These are phyloP conservation scores for Camponotus vicinus DNA, from an alignment of 1,140 invertebrate species.

Conservation along the genomic window DNA sequence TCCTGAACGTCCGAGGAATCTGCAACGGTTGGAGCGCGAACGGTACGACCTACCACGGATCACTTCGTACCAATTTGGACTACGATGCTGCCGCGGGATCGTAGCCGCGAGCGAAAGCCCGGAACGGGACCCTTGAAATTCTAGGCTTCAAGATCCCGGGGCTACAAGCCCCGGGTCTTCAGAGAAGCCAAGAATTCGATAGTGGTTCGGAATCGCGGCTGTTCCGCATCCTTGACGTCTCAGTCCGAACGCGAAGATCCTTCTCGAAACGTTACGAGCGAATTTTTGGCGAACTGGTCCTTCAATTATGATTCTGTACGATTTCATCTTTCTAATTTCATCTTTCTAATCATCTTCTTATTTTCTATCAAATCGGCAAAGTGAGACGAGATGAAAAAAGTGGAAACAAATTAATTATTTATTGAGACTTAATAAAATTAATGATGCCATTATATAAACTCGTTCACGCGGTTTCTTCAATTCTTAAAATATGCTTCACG, in stretches of 20 bases:
- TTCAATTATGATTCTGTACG: slow-evolving; percentile 18
- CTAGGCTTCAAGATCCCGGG: slow-evolving; percentile 62
- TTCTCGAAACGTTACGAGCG: background rate
- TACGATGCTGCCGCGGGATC: slow-evolving; percentile 72
- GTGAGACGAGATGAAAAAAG: no score
- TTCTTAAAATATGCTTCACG: no score
- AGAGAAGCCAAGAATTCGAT: slow-evolving; percentile 72
- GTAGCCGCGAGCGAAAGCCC: slow-evolving; percentile 71
- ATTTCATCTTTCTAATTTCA: background rate
- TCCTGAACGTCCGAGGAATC: slow-evolving; percentile 74
- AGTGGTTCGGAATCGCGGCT: slow-evolving; percentile 64
- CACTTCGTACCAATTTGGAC: slow-evolving; percentile 71
- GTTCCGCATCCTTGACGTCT: slow-evolving; percentile 55
- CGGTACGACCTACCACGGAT: slow-evolving; percentile 73
- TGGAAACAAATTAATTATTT: no score
- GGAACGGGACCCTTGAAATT: slow-evolving; percentile 75
- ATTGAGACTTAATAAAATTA: no score
- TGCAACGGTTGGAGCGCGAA: slow-evolving; percentile 75
- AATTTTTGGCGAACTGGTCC: background rate
- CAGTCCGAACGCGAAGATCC: background rate
- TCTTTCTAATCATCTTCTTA: slow-evolving; percentile 8
- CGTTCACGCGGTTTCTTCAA: no score
- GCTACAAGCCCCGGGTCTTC: slow-evolving; percentile 56
- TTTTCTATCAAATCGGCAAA: background rate
- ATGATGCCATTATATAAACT: no score